phyloP scores from a whole-genome alignment of 2,113 vertebrate species.

The Xiphorhynchus elegans region DNA sequence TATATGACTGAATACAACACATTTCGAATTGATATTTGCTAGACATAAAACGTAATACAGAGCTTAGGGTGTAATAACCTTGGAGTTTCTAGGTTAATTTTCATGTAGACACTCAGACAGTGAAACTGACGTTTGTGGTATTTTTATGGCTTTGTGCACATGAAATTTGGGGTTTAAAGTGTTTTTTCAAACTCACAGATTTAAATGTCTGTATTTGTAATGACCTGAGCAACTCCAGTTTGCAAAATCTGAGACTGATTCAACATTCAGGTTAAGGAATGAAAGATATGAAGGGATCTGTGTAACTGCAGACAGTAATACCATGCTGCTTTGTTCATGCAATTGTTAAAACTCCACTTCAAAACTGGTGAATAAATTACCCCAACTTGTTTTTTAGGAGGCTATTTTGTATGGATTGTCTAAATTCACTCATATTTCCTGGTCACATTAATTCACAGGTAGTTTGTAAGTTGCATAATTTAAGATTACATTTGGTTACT shows the following conservation, averaged over 20 bases:
- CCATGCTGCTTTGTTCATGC: accelerated
- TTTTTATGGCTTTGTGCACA: neutral
- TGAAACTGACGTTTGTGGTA: neutral
- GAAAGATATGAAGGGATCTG: neutral
- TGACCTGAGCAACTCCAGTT: neutral
- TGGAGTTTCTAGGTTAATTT: neutral
- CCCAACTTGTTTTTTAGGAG: neutral
- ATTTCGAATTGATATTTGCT: neutral
- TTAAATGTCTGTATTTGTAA: neutral
- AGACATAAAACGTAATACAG: neutral
- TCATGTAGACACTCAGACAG: neutral
- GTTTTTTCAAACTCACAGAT: neutral
- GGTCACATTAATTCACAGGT: neutral
- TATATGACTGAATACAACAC: neutral
- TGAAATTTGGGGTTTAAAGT: neutral
- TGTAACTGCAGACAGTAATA: neutral
- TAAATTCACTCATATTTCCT: neutral
- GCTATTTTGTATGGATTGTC: neutral
- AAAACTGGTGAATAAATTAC: neutral
- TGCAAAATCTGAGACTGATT: neutral
- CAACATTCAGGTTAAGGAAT: neutral
- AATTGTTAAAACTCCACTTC: neutral
- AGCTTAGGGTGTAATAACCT: neutral
- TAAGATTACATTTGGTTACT: neutral
- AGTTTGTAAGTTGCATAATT: neutral